Evolutionary conservation across 1,140 invertebrate genomes (phyloP).

Genomic region (Octopus bimaculoides): DNA sequence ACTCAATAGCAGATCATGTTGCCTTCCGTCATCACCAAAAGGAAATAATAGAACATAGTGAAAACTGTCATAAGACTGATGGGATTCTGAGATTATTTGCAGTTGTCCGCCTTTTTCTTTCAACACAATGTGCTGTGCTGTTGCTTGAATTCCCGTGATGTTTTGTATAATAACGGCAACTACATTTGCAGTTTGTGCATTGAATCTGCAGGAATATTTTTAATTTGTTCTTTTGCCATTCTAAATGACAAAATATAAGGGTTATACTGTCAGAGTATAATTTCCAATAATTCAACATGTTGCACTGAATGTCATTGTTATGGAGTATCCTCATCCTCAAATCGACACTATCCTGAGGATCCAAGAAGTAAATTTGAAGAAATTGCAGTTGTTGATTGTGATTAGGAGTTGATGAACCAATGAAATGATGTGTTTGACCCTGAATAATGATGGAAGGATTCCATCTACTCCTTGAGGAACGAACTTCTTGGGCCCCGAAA

Average conservation of each 20-base stretch:
- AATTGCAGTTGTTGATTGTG: background rate
- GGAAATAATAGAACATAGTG: background rate
- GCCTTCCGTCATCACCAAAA: background rate
- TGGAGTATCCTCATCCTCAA: background rate
- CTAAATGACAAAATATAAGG: background rate
- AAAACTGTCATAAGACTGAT: conserved; percentile 1
- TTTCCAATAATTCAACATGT: background rate
- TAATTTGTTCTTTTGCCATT: background rate
- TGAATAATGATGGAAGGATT: conserved; percentile 1
- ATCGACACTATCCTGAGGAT: background rate
- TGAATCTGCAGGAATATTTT: background rate
- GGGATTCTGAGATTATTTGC: conserved; percentile 4
- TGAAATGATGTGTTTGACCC: background rate
- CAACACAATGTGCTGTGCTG: background rate
- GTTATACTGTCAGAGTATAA: background rate
- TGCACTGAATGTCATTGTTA: background rate
- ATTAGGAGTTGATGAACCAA: background rate
- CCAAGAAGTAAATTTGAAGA: conserved; percentile 1
- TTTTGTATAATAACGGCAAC: background rate
- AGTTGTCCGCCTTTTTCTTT: background rate
- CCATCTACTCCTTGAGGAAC: background rate
- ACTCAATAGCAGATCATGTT: background rate
- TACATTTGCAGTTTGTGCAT: background rate
- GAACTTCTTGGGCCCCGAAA: background rate
- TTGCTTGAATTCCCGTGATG: background rate